Evolutionary conservation across 2,888 invertebrate species (phyloP), one percentile per base, ranked within the genome.

Genomic region (Cantharis rufa): DNA sequence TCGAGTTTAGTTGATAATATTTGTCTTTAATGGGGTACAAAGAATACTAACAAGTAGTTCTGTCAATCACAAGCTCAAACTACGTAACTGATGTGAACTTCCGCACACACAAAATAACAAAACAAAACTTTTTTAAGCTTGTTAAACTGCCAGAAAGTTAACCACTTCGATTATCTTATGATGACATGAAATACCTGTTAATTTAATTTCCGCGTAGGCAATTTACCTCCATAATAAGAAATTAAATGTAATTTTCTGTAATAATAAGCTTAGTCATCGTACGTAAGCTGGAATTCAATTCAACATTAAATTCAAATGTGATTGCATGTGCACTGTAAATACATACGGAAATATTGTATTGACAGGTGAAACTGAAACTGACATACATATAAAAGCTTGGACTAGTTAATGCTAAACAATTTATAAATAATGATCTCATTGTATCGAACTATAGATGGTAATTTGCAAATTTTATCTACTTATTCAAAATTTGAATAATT

Each of bases 51-150:
- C 72, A 70, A 77, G 74, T 69, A 62, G 74, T 69, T 61, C 32
- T 77, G 82, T 81, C 82, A 81, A 80, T 82, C 82, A 82, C 74
- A 73, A 76, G 77, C 76, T 80, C 82, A 82, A 79, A 77, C 75
- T 79, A 81, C 81, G 82, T 81, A 79, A 81, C 82, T 81, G 81
- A 81, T 80, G 79, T 75, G 79, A 78, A 81, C 81, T 82, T 82
- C 82, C 82, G 79, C 73, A 76, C 76, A 76, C 74, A 76, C 72
- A 78, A 71, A 63, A 78, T 75, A 75, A 78, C 72, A 77, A 76
- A 74, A 73, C 48, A 70, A 72, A 72, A 74, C 69, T 76, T 79
- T 78, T 78, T 78, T 73, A 64, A 74, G 79, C 76, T 79, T 72
- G 76, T 79, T 79, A 79, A 74, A 70, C 74, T 77, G 79, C 74